Base-by-base conservation (phyloP, 2,888 invertebrate species). In the Patella pellucida region DNA sequence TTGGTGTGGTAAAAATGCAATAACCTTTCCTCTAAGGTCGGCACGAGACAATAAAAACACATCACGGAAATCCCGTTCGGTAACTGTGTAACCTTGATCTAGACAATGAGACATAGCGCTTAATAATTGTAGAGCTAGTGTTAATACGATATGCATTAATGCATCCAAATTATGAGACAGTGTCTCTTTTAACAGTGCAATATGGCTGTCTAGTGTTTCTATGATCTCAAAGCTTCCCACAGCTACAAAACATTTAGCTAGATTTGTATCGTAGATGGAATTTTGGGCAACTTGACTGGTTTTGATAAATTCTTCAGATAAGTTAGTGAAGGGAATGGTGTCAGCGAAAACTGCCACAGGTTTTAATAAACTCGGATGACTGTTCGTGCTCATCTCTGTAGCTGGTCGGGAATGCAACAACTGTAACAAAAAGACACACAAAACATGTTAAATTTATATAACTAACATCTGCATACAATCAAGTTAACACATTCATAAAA, bases 71-170 rank as follows among this genome's bases (percentile, higher is more conserved):
- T 87, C 85, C 0, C 84, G 83, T 68, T 87, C 87, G 1, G 86
- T 85, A 2, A 87, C 80, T 14, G 85, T 83, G 76, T 84, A 86
- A 1, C 87, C 86, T 77, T 85, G 76, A 70, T 87, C 87, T 23
- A 87, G 76, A 71, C 87, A 87, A 75, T 87, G 85, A n/a, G 85
- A 86, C 82, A 87, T 85, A 78, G 87, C 86, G 83, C 87, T 87
- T 31, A 87, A 76, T 19, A 87, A 78, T 75, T 87, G 87, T 50
- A 86, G 77, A 50, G 85, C 78, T 62, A 82, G 82, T 73, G 84
- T 84, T 62, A 87, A 76, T 56, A 86, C 75, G 71, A 82, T 82
- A 27, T 82, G 82, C 70, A 85, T 78, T 75, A 84, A 85, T 31
- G 82, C 83, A 67, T 82, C 81, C 68, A 79, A 78, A 52, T 85